Evolutionary conservation across 1,140 invertebrate genomes (phyloP).

Genomic region (Seison nebaliae): DNA sequence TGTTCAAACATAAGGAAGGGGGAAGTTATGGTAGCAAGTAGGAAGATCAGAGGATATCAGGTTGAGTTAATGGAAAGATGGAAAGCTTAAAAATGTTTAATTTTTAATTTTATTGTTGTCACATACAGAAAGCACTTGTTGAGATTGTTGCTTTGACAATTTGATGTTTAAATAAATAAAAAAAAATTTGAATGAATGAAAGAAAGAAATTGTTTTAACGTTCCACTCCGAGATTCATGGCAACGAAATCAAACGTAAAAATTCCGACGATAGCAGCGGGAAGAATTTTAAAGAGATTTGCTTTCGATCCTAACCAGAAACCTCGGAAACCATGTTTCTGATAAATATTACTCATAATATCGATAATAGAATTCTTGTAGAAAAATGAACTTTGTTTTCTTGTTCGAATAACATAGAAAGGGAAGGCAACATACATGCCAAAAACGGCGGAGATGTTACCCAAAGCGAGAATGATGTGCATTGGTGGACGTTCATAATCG

Average conservation of each 20-base stretch:
- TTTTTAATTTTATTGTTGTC: too few relatives aligned
- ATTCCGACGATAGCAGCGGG: constrained; percentile 3
- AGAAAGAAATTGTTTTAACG: too few relatives aligned
- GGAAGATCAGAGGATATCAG: too few relatives aligned
- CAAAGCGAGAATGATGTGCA: not conserved
- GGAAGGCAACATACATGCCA: constrained; percentile 6
- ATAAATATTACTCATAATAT: constrained; percentile 2
- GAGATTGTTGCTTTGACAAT: too few relatives aligned
- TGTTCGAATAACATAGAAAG: constrained; percentile 8
- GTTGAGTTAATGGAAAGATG: too few relatives aligned
- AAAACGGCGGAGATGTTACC: not conserved
- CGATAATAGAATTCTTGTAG: constrained; percentile 1
- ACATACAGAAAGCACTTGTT: too few relatives aligned
- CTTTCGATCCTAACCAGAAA: constrained; percentile 6
- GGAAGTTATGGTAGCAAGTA: too few relatives aligned
- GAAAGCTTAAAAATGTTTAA: too few relatives aligned
- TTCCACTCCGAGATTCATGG: too few relatives aligned
- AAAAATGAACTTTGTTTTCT: constrained; percentile 3
- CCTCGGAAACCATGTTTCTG: not conserved
- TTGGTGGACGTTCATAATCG: constrained; percentile 1
- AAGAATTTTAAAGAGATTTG: constrained; percentile 6
- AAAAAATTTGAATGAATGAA: too few relatives aligned
- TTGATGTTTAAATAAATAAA: too few relatives aligned
- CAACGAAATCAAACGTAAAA: constrained; percentile 8
- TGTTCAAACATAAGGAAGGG: too few relatives aligned